Evolutionary conservation across 2,113 vertebrate species (phyloP), one percentile per base, ranked within the genome.

Genomic region (Ictidomys tridecemlineatus): DNA sequence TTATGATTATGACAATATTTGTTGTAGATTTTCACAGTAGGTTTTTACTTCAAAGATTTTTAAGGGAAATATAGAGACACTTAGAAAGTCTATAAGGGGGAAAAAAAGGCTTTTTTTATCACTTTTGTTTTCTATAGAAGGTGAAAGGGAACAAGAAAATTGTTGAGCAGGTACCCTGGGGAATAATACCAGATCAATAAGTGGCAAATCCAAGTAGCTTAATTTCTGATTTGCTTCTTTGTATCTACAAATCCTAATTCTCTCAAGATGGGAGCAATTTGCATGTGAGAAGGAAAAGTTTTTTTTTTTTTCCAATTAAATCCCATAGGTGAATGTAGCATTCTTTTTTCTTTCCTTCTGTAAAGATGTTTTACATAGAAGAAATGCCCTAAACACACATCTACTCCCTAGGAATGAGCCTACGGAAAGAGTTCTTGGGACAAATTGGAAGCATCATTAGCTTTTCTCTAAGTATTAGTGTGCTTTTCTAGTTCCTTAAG

Each of bases 211-310:
- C 77, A 91, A 92, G 90, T 45, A 56, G 87, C 87, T 96, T 97
- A 97, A 93, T 93, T 97, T 97, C 92, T 95, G 85, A 96, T 97
- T 95, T 93, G 89, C 80, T 97, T 76, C 87, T 95, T 95, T 96
- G 96, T 94, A 92, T 89, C 69, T 96, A 88, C 90, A 96, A 97
- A 97, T 97, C 96, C 95, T 69, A 17, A 39, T 90, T 97, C 65
- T 95, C 84, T 97, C 80, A 97, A 85, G 72, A 82, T 80, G 51
- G 83, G 95, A 94, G 45, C 83, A 80, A 95, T 97, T 96, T 97
- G 92, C 90, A 87, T 97, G 65, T 88, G 90, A 69, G 53, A 77
- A n/a, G 67, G 2, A 85, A 86, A 87, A 48, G 45, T 45, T 45
- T 45, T 45, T 45, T 45, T 45, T 22, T 20, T 92, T 61, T 97